phyloP scores from a whole-genome alignment of 2,113 vertebrate genomes.

The Trinectes maculatus region DNA sequence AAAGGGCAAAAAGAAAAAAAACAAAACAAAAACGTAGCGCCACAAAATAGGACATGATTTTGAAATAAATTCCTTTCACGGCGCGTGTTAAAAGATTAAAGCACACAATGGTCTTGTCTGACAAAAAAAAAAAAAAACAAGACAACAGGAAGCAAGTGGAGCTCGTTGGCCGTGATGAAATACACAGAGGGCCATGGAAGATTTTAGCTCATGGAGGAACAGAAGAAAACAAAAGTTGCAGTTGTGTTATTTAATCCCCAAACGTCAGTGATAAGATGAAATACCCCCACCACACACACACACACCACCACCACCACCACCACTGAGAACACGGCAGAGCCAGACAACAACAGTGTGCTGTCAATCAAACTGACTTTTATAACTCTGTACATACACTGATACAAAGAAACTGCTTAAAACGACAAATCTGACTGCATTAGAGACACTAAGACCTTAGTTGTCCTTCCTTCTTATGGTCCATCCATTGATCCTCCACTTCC shows the following conservation, averaged over 20 bases:
- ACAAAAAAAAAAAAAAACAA: background rate
- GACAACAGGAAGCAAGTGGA: background rate
- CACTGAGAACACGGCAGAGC: conserved; percentile 20
- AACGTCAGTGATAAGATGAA: conserved; percentile 10
- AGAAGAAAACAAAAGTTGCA: conserved; percentile 32
- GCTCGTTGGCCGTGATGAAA: conserved; percentile 30
- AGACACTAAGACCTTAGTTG: too few species aligned
- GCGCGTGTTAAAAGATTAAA: conserved; percentile 15
- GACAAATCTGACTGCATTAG: conserved; percentile 1
- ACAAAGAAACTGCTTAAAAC: conserved; percentile 10
- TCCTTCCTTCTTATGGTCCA: background rate
- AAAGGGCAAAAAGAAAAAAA: conserved; percentile 21
- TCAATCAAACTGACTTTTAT: conserved; percentile 22
- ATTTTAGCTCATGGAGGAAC: conserved; percentile 24
- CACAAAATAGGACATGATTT: conserved; percentile 16
- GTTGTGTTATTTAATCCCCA: background rate
- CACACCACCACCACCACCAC: too few species aligned
- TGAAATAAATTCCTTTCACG: background rate
- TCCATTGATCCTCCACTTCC: background rate
- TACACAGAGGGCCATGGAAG: conserved; percentile 16
- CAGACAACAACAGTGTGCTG: background rate
- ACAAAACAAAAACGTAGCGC: conserved; percentile 6
- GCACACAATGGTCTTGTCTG: conserved; percentile 6
- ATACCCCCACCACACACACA: too few species aligned
- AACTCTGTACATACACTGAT: background rate